These are phyloP conservation scores for Ptychodera flava DNA, from an alignment of 35 echinoderm and acorn worm genomes.

Conservation along the genomic window DNA sequence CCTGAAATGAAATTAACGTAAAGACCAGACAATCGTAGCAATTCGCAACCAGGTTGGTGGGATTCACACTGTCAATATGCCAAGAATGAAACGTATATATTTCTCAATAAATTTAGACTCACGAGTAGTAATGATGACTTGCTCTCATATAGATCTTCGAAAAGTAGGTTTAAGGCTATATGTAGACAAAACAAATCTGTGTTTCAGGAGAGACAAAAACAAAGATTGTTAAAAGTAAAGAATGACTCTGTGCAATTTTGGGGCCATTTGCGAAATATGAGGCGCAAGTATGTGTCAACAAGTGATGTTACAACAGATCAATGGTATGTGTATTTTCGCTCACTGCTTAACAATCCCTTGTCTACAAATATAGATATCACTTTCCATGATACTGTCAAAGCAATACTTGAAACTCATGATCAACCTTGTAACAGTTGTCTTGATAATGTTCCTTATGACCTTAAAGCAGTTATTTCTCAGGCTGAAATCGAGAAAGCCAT, in stretches of 20 bases:
- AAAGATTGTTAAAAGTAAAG: neutral
- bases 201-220: neutral
- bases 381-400: neutral
- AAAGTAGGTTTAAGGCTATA: neutral
- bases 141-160: neutral
- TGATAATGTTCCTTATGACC: neutral
- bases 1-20: neutral
- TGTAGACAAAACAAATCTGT: neutral
- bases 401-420: neutral
- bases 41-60: neutral
- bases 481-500: neutral
- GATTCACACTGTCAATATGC: neutral
- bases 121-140: neutral
- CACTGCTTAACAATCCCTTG: neutral
- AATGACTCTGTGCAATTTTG: neutral
- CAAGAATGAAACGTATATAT: neutral
- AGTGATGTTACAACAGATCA: neutral
- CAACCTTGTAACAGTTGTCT: neutral
- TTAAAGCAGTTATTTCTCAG: neutral
- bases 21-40: neutral
- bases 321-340: neutral
- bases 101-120: neutral
- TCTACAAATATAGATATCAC: neutral
- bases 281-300: neutral
- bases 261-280: neutral